A percentile compares a stretch with the other conserved stretches of the same genome.
These are phyloP conservation scores for Exaiptasia diaphana DNA, from an alignment of 64 coral and sea anemone genomes.

Conservation along the genomic window DNA sequence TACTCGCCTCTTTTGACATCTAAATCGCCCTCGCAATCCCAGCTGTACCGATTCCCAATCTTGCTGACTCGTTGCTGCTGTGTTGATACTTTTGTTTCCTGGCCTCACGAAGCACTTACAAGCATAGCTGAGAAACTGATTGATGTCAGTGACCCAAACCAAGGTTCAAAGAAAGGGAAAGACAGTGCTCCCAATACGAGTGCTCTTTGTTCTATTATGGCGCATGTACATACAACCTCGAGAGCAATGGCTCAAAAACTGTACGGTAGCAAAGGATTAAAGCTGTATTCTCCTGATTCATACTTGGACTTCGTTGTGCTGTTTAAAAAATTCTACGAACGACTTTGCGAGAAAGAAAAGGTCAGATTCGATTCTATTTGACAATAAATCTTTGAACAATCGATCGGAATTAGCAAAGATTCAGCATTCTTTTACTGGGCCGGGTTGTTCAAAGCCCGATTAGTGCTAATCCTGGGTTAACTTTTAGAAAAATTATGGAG, in stretches of 20 bases:
- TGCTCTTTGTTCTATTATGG: conserved; percentile 84
- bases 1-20: conserved; percentile 18
- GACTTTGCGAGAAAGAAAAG: conserved; percentile 78
- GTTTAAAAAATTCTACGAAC: conserved; percentile 67
- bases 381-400: too few species aligned
- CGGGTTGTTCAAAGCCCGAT: too few species aligned
- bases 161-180: conserved; percentile 29
- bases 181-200: conserved; percentile 42
- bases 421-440: too few species aligned
- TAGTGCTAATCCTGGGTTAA: too few species aligned
- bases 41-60: conserved; percentile 57
- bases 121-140: conserved; percentile 71
- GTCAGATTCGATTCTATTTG: conserved; percentile 20
- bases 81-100: conserved; percentile 80
- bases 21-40: background rate
- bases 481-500: too few species aligned
- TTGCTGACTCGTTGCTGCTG: conserved; percentile 81
- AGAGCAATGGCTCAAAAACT: conserved; percentile 53
- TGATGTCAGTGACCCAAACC: conserved; percentile 10
- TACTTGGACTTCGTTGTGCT: conserved; percentile 84
- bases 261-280: conserved; percentile 55
- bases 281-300: conserved; percentile 73
- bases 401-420: too few species aligned
- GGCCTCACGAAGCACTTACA: conserved; percentile 67
- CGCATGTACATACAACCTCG: conserved; percentile 82